A percentile compares a stretch with the other conserved stretches of the same genome.
These are phyloP conservation scores for Crax fasciolata DNA, from an alignment of 2,797 vertebrate species.

Conservation along the genomic window DNA sequence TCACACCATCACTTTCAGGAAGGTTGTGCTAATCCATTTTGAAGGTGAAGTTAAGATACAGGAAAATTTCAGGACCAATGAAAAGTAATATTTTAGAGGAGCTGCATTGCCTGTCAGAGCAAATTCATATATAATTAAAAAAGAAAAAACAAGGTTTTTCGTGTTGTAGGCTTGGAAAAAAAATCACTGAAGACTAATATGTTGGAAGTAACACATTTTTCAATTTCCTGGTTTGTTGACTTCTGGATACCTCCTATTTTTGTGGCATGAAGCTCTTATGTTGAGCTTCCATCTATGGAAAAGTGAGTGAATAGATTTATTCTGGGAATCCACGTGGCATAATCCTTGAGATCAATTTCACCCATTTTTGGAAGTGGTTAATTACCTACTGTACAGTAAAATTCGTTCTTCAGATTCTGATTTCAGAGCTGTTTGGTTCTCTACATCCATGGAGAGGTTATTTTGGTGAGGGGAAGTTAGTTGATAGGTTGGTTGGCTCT, in stretches of 20 bases:
- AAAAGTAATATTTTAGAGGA: not conserved
- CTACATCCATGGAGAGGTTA: fast-evolving
- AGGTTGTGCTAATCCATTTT: not conserved
- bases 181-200: not conserved
- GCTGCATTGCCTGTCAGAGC: not conserved
- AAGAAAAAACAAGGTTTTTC: not conserved
- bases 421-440: not conserved
- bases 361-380: not conserved
- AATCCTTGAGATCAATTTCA: not conserved
- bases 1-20: not conserved
- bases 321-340: not conserved
- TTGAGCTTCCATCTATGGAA: not conserved
- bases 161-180: not conserved
- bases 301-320: not conserved
- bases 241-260: not conserved
- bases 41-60: not conserved
- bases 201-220: not conserved
- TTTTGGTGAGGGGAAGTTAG: not conserved
- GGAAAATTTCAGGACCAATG: not conserved
- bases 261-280: not conserved
- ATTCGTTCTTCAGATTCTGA: not conserved
- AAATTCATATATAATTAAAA: not conserved
- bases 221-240: not conserved
- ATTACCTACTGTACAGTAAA: not conserved
- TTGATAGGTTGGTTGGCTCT: not conserved